Conservation (phyloP, 2,888 invertebrate species). For the Orchestes rusci region DNA sequence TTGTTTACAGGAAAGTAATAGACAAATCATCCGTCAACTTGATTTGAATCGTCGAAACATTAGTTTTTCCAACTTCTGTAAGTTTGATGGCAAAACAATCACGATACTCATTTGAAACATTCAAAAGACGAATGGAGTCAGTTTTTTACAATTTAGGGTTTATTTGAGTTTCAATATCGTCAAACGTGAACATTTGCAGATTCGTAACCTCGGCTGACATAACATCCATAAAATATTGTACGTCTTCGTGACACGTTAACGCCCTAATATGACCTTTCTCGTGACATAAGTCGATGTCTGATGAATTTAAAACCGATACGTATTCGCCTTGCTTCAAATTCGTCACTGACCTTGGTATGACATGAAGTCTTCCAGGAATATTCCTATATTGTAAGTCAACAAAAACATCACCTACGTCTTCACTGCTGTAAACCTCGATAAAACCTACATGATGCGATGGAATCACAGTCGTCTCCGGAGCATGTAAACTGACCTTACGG, state of each 20-base stretch:
- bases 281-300: constrained; percentile 13
- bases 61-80: constrained; percentile 20
- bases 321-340: constrained; percentile 7
- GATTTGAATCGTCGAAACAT: no score
- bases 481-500: constrained; percentile 9
- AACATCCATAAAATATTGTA: background rate
- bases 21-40: no score
- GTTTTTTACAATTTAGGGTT: background rate
- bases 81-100: constrained; percentile 18
- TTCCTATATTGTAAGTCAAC: constrained; percentile 15
- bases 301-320: constrained; percentile 14
- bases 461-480: constrained; percentile 14
- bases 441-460: constrained; percentile 17
- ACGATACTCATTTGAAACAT: constrained; percentile 18
- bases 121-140: constrained; percentile 4
- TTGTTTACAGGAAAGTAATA: no score
- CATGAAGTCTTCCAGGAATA: constrained; percentile 10
- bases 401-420: constrained; percentile 9
- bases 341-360: constrained; percentile 13
- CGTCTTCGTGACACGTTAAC: constrained; percentile 13
- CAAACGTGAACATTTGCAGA: background rate
- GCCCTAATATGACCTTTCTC: constrained; percentile 15
- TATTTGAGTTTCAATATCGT: constrained; percentile 4
- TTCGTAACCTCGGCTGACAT: constrained; percentile 1
- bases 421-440: constrained; percentile 8